These are phyloP conservation scores for Alca torda DNA, from an alignment of 2,797 vertebrate genomes.

Conservation along the genomic window DNA sequence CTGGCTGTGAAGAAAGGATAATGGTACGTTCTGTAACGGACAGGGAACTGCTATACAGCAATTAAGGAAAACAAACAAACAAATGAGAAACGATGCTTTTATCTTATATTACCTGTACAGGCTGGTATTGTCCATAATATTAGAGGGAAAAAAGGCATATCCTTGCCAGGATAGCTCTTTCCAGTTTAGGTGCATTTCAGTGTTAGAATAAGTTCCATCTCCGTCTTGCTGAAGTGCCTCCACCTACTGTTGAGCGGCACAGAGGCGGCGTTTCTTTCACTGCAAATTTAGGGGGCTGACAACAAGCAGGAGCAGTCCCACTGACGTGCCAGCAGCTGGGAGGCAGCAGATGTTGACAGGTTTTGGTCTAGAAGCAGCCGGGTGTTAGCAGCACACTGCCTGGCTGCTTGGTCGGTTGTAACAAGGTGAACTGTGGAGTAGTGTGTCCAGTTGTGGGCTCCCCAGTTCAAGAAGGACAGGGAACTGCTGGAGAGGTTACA, in stretches of 20 bases:
- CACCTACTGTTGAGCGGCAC: not conserved
- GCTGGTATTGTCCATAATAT: not conserved
- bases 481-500: too few relatives aligned
- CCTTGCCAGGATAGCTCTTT: not conserved
- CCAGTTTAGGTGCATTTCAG: not conserved
- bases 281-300: not conserved
- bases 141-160: not conserved
- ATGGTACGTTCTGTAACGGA: not conserved
- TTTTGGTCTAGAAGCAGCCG: not conserved
- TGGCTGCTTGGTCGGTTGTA: not conserved
- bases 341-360: not conserved
- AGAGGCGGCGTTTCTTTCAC: not conserved
- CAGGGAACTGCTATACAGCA: not conserved
- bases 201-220: not conserved
- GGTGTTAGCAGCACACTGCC: not conserved
- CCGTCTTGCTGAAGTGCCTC: not conserved
- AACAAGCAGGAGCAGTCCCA: not conserved
- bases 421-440: not conserved
- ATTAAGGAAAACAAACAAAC: not conserved
- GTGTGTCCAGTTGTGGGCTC: too few relatives aligned
- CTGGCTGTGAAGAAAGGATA: not conserved
- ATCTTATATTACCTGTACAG: not conserved
- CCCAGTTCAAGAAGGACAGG: too few relatives aligned
- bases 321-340: fast-evolving
- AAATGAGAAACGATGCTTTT: not conserved